These are phyloP conservation scores for Caenorhabditis virilis DNA, from an alignment of 2,888 invertebrate genomes.

Conservation along the genomic window DNA sequence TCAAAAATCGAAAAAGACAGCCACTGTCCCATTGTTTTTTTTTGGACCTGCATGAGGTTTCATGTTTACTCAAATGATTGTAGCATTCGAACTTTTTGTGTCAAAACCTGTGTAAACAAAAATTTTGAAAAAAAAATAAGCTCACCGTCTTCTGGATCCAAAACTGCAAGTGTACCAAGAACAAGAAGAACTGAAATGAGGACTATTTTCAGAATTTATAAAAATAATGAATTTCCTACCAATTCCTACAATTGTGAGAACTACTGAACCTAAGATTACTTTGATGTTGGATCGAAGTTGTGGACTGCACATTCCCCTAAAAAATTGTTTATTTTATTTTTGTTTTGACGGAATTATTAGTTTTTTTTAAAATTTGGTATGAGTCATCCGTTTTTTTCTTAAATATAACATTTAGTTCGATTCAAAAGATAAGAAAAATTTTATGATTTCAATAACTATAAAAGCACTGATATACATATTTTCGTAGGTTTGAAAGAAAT, in stretches of 20 bases:
- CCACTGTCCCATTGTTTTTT: too few species aligned
- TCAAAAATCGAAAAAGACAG: too few species aligned
- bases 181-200: slow-evolving; percentile 35
- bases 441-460: too few species aligned
- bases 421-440: too few species aligned
- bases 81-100: too few species aligned
- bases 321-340: slow-evolving; percentile 12
- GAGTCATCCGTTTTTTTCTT: not conserved
- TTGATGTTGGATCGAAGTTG: slow-evolving; percentile 57
- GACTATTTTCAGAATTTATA: not conserved
- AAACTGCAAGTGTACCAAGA: slow-evolving; percentile 30
- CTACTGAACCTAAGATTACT: slow-evolving; percentile 59
- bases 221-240: slow-evolving; percentile 4
- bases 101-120: too few species aligned
- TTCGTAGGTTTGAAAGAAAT: too few species aligned
- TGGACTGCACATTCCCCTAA: slow-evolving; percentile 57
- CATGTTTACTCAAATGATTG: too few species aligned
- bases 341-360: not conserved
- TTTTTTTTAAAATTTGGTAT: too few species aligned
- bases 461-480: too few species aligned
- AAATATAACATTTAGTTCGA: not conserved
- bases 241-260: slow-evolving; percentile 57
- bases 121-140: slow-evolving; percentile 1
- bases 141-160: slow-evolving; percentile 43
- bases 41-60: too few species aligned